Conservation (phyloP, 2,797 vertebrate species). For the Ceryle rudis region DNA sequence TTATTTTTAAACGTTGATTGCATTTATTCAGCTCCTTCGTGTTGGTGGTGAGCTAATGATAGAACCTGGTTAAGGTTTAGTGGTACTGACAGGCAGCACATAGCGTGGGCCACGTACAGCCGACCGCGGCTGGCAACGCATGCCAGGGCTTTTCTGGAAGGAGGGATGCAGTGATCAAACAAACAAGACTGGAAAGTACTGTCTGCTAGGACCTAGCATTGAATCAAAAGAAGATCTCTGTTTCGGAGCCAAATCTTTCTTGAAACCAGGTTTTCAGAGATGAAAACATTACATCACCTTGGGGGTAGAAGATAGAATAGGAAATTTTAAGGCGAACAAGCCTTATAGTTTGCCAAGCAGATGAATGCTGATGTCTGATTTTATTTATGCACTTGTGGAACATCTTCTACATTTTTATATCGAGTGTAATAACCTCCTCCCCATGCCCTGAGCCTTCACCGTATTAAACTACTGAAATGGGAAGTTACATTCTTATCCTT, state of each 20-base stretch:
- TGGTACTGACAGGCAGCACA: neutral
- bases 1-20: neutral
- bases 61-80: neutral
- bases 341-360: neutral
- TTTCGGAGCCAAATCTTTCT: slow-evolving; percentile 7
- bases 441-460: neutral
- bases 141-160: neutral
- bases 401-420: neutral
- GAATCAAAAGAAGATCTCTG: slow-evolving; percentile 56
- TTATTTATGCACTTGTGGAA: neutral
- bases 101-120: neutral
- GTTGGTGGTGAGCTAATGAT: neutral
- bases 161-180: neutral
- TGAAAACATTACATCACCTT: slow-evolving; percentile 50
- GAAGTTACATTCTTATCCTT: neutral
- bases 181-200: neutral
- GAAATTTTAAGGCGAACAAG: slow-evolving; percentile 29
- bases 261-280: slow-evolving; percentile 26
- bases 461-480: neutral
- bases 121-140: neutral
- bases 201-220: neutral
- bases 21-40: neutral
- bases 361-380: neutral
- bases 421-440: neutral
- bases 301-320: neutral